Evolutionary conservation across 2,888 invertebrate genomes (phyloP), one percentile per base, ranked within the genome.

Genomic region (Meta bourneti): DNA sequence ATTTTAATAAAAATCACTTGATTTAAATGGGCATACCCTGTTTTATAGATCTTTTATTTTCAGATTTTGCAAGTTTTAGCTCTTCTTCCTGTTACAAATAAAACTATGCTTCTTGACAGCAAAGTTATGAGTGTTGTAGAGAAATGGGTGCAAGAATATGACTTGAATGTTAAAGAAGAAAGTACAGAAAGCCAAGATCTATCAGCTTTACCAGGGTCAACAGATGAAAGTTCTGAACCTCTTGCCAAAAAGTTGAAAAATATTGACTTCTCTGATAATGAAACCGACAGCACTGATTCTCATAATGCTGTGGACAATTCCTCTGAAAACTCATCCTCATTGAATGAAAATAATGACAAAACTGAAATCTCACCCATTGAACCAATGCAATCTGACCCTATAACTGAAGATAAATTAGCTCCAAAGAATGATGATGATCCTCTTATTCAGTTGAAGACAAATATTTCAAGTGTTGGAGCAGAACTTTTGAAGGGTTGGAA

Each of bases 51-150:
- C 13, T 72, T 70, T 54, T 80, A 48, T 61, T 69, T 85, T 61
- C 93, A 97, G 97, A 95, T 96, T 96, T 95, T 99, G 51, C 96
- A 97, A 94, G 97, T 98, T 0, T 95, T 99, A 90, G 97, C 97
- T 93, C 96, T 97, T 48, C 96, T 99, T 93, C 99, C 99, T 9
- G 98, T 99, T 93, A 97, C 97, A 1, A 98, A 99, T 95, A 98
- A 98, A 95, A 98, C 98, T 0, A 97, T 98, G 96, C 96, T 99
- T 9, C 97, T 97, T 94, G 99, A 99, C 94, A 98, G 98, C 94
- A 98, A 98, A 94, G 97, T 99, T 93, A 96, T 98, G 94, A 96
- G 96, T 48, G 96, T 97, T 16, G 97, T 99, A 20, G 97, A 98
- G 94, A 97, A 97, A 93, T 99, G 99, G 98, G 91, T 89, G 6